phyloP scores from a whole-genome alignment of 2,113 vertebrate species.

The Protomyctophum bolini region DNA sequence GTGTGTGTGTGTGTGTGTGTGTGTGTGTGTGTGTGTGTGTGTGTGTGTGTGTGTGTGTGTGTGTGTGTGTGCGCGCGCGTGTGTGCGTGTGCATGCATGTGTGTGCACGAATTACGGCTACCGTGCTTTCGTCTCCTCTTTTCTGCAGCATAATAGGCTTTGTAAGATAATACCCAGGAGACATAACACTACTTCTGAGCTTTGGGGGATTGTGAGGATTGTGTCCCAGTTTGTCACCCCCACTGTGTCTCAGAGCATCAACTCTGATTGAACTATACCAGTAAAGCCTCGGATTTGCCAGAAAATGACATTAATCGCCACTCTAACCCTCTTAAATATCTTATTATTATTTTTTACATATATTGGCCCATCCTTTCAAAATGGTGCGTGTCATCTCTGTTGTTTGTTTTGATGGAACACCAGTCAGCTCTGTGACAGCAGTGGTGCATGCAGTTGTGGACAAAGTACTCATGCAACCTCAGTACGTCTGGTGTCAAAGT shows the following conservation, averaged over 20 bases:
- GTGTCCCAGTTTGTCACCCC: slow-evolving; percentile 65
- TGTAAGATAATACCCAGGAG: slow-evolving; percentile 80
- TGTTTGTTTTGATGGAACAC: too few species aligned
- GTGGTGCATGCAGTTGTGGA: too few species aligned
- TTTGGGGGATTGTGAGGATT: slow-evolving; percentile 68
- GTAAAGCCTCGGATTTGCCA: slow-evolving; percentile 62
- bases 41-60: too few species aligned
- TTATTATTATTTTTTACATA: not conserved
- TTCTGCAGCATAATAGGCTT: slow-evolving; percentile 75
- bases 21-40: too few species aligned
- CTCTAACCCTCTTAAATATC: not conserved
- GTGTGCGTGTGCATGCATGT: too few species aligned
- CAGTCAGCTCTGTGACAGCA: too few species aligned
- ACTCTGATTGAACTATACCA: slow-evolving; percentile 65
- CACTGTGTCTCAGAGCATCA: slow-evolving; percentile 52
- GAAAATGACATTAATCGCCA: slow-evolving; percentile 67
- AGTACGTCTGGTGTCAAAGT: too few species aligned
- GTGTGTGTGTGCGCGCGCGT: too few species aligned
- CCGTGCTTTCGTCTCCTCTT: slow-evolving; percentile 62
- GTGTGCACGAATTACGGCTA: slow-evolving; percentile 13
- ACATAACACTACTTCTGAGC: slow-evolving; percentile 72
- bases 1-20: too few species aligned
- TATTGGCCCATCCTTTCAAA: not conserved
- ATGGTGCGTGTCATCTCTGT: not conserved
- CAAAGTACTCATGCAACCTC: too few species aligned